Evolutionary conservation across 92 coral and sea anemone species (phyloP).

Genomic region (Muricea muricata): DNA sequence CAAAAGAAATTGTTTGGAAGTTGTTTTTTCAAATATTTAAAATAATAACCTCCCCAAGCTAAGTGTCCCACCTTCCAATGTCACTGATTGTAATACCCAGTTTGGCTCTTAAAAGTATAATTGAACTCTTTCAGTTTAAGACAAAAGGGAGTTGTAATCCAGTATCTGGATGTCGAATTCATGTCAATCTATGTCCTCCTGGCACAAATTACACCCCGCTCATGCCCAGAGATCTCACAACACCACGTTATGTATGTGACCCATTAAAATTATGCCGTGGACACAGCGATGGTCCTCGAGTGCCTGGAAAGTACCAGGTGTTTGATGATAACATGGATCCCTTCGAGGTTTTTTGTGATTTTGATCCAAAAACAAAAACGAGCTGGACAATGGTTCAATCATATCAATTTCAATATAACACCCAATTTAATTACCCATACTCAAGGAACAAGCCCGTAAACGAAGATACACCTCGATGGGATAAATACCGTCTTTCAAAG

Average conservation of each 20-base stretch:
- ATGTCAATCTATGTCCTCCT: neutral
- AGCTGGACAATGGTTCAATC: constrained; percentile 29
- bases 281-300: neutral
- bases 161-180: no score
- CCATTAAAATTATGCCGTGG: constrained; percentile 5
- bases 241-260: neutral
- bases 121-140: no score
- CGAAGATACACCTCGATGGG: neutral
- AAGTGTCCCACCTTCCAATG: no score
- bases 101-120: no score
- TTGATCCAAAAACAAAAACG: neutral
- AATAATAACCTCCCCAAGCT: no score
- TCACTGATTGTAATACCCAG: no score
- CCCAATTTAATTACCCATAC: neutral
- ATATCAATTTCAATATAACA: neutral
- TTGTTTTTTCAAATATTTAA: no score
- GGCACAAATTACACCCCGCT: neutral
- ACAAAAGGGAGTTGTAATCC: no score
- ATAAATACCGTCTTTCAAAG: constrained; percentile 14
- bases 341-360: constrained; percentile 27
- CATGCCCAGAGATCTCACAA: neutral
- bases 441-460: neutral
- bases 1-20: no score
- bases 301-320: constrained; percentile 8
- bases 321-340: neutral